Percentiles rank a stretch among this genome's conserved stretches.
phyloP scores from a whole-genome alignment of 2,113 vertebrate species.

The Natator depressus region DNA sequence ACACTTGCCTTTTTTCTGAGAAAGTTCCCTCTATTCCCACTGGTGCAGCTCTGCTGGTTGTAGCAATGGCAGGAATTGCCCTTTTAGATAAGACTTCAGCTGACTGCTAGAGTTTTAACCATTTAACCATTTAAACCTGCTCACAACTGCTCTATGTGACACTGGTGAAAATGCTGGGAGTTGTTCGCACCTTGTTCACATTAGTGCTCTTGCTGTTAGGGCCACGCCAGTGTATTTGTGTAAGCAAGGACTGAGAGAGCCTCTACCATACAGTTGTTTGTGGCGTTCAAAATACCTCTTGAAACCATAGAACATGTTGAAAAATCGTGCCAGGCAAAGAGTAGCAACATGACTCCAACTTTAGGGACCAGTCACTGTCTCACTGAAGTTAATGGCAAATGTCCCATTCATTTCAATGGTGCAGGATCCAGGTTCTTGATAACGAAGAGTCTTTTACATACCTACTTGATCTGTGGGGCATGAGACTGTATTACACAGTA shows the following conservation, averaged over 20 bases:
- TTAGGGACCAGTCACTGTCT: background rate
- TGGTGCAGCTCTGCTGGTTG: background rate
- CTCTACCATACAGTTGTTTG: background rate
- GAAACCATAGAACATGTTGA: background rate
- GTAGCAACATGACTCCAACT: background rate
- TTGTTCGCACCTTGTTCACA: too few species aligned
- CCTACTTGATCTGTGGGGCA: background rate
- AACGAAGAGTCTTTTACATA: background rate
- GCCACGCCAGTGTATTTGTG: background rate
- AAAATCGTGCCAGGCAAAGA: background rate
- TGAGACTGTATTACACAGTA: background rate
- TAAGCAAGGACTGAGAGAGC: background rate
- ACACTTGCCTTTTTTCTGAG: background rate
- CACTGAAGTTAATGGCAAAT: background rate
- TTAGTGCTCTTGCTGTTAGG: rapidly evolving
- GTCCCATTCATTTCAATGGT: background rate
- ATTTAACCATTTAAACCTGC: background rate
- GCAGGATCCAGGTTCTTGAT: background rate
- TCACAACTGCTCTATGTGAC: background rate
- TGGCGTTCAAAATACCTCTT: background rate
- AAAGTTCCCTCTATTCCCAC: background rate
- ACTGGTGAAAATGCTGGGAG: background rate
- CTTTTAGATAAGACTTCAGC: background rate
- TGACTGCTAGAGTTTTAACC: rapidly evolving
- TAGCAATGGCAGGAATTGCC: background rate